Evolutionary conservation across 2,797 vertebrate species (phyloP).

Genomic region (Helostoma temminkii): DNA sequence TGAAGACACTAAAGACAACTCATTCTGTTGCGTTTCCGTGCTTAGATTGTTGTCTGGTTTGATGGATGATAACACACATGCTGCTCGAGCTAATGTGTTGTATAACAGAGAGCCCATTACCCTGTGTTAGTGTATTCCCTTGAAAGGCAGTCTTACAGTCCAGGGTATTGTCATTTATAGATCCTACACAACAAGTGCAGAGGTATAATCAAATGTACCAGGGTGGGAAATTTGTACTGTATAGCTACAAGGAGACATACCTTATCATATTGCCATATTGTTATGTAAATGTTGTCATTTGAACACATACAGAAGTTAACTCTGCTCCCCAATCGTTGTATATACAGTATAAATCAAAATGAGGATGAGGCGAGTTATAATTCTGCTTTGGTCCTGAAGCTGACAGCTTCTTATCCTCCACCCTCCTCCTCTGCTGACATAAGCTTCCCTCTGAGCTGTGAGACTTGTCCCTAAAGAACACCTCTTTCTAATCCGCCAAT

Average conservation of each 20-base stretch:
- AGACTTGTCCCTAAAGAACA: conserved; percentile 20
- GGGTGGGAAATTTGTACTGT: neutral
- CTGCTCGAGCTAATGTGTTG: conserved; percentile 28
- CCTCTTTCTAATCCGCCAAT: conserved; percentile 5
- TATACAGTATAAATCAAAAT: neutral
- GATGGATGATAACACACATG: conserved; percentile 45
- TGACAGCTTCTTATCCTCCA: neutral
- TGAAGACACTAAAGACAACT: conserved; percentile 13
- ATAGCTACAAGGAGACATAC: no score
- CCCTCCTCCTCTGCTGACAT: conserved; percentile 2
- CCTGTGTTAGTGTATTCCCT: conserved; percentile 81
- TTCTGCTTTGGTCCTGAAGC: neutral
- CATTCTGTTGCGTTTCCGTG: conserved; percentile 18
- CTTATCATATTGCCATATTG: no score
- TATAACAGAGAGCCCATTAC: conserved; percentile 40
- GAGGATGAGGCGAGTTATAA: neutral
- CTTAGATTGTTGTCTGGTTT: conserved; percentile 27
- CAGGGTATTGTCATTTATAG: conserved; percentile 80
- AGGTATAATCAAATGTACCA: conserved; percentile 8
- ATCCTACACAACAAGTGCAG: conserved; percentile 41
- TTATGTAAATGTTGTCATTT: neutral
- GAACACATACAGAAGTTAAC: neutral
- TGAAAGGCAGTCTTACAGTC: conserved; percentile 82
- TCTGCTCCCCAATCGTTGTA: conserved; percentile 57
- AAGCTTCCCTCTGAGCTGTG: conserved; percentile 69